Conservation (phyloP, 2,797 vertebrate genomes). For the Mycteria americana region DNA sequence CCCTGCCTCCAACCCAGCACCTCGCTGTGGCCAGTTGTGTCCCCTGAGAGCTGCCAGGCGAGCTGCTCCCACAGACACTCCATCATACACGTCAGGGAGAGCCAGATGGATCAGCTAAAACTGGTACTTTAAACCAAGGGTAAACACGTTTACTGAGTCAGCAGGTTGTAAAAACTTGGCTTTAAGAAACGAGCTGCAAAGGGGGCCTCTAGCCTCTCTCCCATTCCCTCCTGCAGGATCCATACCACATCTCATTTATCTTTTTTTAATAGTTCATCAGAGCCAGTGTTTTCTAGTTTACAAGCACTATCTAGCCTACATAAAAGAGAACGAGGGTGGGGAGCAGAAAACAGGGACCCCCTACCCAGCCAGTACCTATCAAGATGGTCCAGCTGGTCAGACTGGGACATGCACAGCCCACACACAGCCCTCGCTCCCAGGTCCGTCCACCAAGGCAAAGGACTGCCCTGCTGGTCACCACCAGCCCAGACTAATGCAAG, state of each 20-base stretch:
- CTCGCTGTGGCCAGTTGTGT: rapidly evolving
- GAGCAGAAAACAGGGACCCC: not conserved
- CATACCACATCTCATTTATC: not conserved
- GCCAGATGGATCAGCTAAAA: not conserved
- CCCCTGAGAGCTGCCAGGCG: not conserved
- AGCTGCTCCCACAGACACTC: not conserved
- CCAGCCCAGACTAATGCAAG: not conserved
- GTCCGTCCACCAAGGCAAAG: not conserved
- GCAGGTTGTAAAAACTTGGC: not conserved
- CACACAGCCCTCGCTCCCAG: not conserved
- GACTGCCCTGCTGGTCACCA: not conserved
- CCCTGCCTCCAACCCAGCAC: not conserved
- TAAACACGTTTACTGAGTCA: not conserved
- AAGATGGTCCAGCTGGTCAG: not conserved
- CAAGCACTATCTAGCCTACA: not conserved
- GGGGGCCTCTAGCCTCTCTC: not conserved
- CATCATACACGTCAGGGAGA: not conserved
- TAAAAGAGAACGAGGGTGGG: not conserved
- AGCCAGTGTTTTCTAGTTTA: not conserved
- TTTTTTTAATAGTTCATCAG: not conserved
- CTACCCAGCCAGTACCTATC: not conserved
- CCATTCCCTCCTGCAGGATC: not conserved
- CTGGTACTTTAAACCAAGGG: not conserved
- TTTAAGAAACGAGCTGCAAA: not conserved
- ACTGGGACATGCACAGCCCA: not conserved